These are phyloP conservation scores for Phocoena phocoena DNA, from an alignment of 2,113 vertebrate species.

Conservation along the genomic window DNA sequence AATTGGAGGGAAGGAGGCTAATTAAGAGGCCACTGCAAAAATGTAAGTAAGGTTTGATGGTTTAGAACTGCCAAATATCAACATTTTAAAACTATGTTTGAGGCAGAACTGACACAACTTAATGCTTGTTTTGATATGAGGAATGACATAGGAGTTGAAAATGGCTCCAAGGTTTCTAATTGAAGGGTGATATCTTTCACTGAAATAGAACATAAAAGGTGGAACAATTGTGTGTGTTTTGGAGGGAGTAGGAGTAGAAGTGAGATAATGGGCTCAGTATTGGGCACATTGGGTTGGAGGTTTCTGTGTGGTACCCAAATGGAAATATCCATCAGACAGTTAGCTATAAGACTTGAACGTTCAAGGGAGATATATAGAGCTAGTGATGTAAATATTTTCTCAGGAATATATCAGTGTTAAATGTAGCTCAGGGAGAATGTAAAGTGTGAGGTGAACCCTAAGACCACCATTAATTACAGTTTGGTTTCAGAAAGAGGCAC, in stretches of 20 bases:
- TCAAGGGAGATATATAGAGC: background rate
- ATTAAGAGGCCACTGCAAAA: background rate
- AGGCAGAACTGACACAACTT: background rate
- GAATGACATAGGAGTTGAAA: background rate
- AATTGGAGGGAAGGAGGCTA: background rate
- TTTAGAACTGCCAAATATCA: background rate
- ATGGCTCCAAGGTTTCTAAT: background rate
- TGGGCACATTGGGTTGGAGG: background rate
- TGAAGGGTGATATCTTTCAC: background rate
- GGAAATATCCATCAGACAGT: background rate
- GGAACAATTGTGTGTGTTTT: background rate
- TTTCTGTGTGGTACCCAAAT: background rate
- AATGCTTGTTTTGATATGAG: background rate
- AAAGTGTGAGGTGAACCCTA: background rate
- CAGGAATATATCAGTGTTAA: background rate
- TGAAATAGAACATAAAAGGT: background rate
- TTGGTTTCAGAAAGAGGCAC: background rate
- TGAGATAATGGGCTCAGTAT: background rate
- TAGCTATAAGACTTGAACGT: background rate
- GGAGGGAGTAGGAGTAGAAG: fast-evolving
- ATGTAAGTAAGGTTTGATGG: background rate
- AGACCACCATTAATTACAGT: background rate
- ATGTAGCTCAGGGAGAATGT: background rate
- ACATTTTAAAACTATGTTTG: background rate
- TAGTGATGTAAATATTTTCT: background rate